Base-by-base conservation (phyloP, 2,888 invertebrate species). In the Hylaea fasciaria region DNA sequence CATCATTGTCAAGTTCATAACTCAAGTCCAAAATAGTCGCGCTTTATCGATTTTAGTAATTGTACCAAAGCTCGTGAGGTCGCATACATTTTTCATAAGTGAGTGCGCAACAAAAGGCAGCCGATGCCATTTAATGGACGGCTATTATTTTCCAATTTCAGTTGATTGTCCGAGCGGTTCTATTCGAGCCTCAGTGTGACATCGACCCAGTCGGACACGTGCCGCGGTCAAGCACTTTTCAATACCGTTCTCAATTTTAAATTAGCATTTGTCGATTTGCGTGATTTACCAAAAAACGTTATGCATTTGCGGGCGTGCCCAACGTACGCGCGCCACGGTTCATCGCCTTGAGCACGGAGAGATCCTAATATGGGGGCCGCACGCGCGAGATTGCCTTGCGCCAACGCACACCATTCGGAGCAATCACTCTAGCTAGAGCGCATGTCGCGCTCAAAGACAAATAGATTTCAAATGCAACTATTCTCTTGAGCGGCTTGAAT, bases 281-380 rank as follows among this genome's bases (percentile, higher is more conserved):
- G 55, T 66, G 59, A 64, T 63, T 63, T 16, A 58, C 53, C 62
- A 41, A 57, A 32, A 68, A 50, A 48, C 35, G 56, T 62, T 29
- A 56, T 68, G 65, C 58, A 54, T 57, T 63, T 52, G 53, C 46
- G 59, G 59, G 61, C 59, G 53, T 54, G 76, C 72, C 70, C 70
- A 72, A 73, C 66, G 71, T 76, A 80, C 77, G 74, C 83, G 86
- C 84, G 91, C 89, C 87, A 88, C 82, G 89, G 91, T 90, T 91
- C 91, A 90, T 87, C 88, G 91, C 91, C 90, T 90, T 89, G 89
- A 88, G 76, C 85, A 78, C 86, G 85, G 85, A 88, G 87, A 87
- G 86, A 82, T 85, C 91, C 91, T 87, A 89, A 91, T 92, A 91
- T 87, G 91, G 91, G 76, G 73, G 68, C 73, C 74, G 76, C 82